Evolutionary conservation across 2,113 vertebrate genomes (phyloP), one percentile per base, ranked within the genome.

Genomic region (Seriola dumerili): DNA sequence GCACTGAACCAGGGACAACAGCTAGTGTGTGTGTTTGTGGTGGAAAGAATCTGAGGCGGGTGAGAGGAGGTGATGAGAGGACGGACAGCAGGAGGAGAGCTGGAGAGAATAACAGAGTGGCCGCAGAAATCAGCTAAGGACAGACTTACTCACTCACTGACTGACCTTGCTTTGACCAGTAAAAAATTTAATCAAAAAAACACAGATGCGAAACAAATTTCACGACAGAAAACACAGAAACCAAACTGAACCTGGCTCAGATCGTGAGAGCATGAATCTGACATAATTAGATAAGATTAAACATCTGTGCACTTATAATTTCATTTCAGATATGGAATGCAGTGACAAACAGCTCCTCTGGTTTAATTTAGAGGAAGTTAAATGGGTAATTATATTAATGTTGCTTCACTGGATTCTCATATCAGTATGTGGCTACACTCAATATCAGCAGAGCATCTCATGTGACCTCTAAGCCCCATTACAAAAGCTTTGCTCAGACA

Each of bases 1-100:
- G 85, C 84, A 38, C 16, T 9, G 44, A 54, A 72, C 84, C 88
- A 84, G 65, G 46, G 5, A 76, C 38, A 89, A 81, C 82, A 81
- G 80, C 62, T 69, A 68, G 62, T 61, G 13, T 68, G 32, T 68
- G 73, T 44, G 72, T 80, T 78, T 52, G 9, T 34, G 58, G 23
- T 85, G 90, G 87, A 89, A 92, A 91, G 76, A 91, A 87, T 88
- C 52, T 54, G 62, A 78, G 50, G 65, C 14, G 4, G 59, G 80
- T 79, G 32, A 69, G 71, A 52, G 44, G 57, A 88, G 65, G 62
- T 71, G 64, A 67, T 57, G 76, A 80, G 46, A 70, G 80, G 50
- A 68, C 1, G 34, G 42, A 14, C 17, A 55, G 65, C 61, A 75
- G 19, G n/a, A 72, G 48, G 29, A 79, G 52, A 29, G 58, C 58